A percentile compares a stretch with the other conserved stretches of the same genome.
Evolutionary conservation across 1,140 invertebrate species (phyloP).

Genomic region (Nymphalis io): DNA sequence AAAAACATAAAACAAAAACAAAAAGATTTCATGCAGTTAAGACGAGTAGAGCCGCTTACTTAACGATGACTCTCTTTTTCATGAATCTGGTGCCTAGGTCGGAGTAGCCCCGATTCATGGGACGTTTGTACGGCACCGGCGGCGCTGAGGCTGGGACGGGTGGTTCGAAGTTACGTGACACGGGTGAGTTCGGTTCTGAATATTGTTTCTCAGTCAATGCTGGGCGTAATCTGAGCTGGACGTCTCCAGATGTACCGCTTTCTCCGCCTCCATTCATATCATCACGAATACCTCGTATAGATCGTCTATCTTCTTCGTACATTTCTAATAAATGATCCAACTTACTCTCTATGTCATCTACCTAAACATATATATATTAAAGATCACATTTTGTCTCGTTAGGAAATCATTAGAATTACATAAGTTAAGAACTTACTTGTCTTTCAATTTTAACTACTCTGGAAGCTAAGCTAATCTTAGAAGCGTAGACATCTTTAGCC

Average conservation of each 20-base stretch:
- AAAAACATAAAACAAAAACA: too few species aligned
- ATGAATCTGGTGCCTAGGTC: conserved; percentile 89
- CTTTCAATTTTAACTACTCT: conserved; percentile 97
- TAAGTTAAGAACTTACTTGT: conserved; percentile 85
- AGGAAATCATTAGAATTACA: background rate
- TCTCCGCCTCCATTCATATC: conserved; percentile 55
- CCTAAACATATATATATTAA: conserved; percentile 78
- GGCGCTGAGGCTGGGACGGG: conserved; percentile 53
- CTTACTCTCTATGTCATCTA: conserved; percentile 96
- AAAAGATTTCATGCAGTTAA: too few species aligned
- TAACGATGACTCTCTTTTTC: conserved; percentile 91
- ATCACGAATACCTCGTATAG: conserved; percentile 71
- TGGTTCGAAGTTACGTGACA: conserved; percentile 62
- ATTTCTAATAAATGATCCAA: conserved; percentile 95
- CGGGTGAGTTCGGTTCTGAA: conserved; percentile 89
- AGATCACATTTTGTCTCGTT: conserved; percentile 6
- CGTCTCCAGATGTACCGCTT: conserved; percentile 49
- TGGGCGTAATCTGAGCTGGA: conserved; percentile 74
- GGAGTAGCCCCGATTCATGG: conserved; percentile 89
- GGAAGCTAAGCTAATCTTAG: conserved; percentile 95
- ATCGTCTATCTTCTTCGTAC: conserved; percentile 93
- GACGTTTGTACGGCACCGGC: conserved; percentile 72
- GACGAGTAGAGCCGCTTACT: conserved; percentile 45
- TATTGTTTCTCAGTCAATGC: conserved; percentile 87
- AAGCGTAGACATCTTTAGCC: conserved; percentile 96